Conservation (phyloP, 2,888 invertebrate species). For the Drosophila melanosoma region DNA sequence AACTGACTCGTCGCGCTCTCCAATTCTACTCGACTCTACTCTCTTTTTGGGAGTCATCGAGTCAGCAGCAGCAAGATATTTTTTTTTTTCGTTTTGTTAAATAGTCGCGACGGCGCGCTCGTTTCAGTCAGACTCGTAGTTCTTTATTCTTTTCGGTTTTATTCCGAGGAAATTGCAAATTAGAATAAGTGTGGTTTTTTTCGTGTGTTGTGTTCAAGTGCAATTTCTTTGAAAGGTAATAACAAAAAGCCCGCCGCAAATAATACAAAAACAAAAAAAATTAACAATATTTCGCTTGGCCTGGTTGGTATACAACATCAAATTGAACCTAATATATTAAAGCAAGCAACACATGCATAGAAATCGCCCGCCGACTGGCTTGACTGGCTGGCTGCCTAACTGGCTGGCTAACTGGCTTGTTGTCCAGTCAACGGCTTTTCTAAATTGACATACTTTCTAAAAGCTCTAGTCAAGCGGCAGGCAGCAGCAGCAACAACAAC, state of each 20-base stretch:
- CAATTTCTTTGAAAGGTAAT: conserved; percentile 20
- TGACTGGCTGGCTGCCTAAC: conserved; percentile 24
- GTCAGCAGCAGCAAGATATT: conserved; percentile 25
- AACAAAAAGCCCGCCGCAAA: conserved; percentile 12
- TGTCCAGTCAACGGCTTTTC: conserved; percentile 75
- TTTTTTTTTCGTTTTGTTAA: conserved; percentile 28
- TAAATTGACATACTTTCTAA: conserved; percentile 82
- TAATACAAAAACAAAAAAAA: neutral
- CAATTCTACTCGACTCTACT: conserved; percentile 11
- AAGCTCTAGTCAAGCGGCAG: conserved; percentile 56
- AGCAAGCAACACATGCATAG: conserved; percentile 6
- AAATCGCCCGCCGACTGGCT: conserved; percentile 6
- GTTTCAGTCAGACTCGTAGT: conserved; percentile 65
- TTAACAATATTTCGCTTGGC: conserved; percentile 17
- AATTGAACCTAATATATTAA: conserved; percentile 23
- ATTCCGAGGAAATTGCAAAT: conserved; percentile 43
- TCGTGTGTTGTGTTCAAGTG: conserved; percentile 49
- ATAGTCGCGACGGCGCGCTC: conserved; percentile 78
- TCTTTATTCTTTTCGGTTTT: conserved; percentile 24
- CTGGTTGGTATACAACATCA: conserved; percentile 50
- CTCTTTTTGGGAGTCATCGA: conserved; percentile 20
- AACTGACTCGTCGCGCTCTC: conserved; percentile 11
- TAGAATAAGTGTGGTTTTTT: conserved; percentile 47
- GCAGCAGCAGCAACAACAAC: conserved; percentile 21
- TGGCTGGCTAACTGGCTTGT: conserved; percentile 24